phyloP scores from a whole-genome alignment of 2,888 invertebrate species.

The Eubasilissa splendida region DNA sequence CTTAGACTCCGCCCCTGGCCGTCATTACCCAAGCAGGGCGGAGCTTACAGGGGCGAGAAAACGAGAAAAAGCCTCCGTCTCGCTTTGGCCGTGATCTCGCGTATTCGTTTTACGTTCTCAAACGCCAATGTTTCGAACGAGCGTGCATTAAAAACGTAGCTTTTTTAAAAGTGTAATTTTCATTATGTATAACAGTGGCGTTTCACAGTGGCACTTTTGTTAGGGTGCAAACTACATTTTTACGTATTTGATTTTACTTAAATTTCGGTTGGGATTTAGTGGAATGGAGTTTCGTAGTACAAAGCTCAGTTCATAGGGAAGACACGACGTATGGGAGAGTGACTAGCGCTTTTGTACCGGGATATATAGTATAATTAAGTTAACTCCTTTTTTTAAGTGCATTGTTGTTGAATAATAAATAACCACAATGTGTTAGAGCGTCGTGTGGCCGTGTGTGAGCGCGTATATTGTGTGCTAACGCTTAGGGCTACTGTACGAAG shows the following conservation, averaged over 20 bases:
- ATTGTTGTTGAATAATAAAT: slow-evolving; percentile 58
- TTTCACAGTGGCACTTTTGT: no score
- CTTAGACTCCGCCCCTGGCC: slow-evolving; percentile 45
- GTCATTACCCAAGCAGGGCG: slow-evolving; percentile 53
- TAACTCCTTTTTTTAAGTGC: slow-evolving; percentile 57
- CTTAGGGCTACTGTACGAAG: no score
- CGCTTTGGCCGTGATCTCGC: slow-evolving; percentile 17
- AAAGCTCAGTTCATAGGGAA: no score
- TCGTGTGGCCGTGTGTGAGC: slow-evolving; percentile 29
- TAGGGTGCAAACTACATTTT: no score
- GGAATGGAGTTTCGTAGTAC: no score
- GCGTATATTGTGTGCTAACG: slow-evolving; percentile 34
- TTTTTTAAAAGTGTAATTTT: no score
- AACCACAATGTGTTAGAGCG: slow-evolving; percentile 55
- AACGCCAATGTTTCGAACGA: no score
- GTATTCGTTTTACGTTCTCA: not conserved
- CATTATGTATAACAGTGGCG: no score
- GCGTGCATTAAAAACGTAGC: no score
- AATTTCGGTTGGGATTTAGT: no score
- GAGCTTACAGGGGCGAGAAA: slow-evolving; percentile 36
- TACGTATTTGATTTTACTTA: no score
- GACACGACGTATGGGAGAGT: slow-evolving; percentile 13
- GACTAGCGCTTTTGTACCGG: slow-evolving; percentile 25
- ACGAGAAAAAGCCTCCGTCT: slow-evolving; percentile 34
- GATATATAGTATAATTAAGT: slow-evolving; percentile 55